Percentiles rank a stretch among this genome's conserved stretches.
These are phyloP conservation scores for Drosophila peninsularis DNA, from an alignment of 2,888 invertebrate species.

Conservation along the genomic window DNA sequence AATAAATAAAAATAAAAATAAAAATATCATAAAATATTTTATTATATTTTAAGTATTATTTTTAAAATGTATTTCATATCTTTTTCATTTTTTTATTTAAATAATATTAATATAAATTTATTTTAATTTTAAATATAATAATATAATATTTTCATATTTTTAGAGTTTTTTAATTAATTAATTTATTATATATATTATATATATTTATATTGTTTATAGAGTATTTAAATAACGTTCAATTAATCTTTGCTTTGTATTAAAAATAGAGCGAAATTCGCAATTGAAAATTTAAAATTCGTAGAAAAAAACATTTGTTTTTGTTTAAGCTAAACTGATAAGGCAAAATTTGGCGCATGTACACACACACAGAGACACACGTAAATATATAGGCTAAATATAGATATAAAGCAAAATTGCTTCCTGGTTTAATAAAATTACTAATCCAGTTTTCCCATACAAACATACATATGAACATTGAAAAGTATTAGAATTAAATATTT, in stretches of 20 bases:
- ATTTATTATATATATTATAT: too few relatives aligned
- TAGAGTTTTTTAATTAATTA: too few relatives aligned
- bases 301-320: constrained; percentile 17
- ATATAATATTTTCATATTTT: too few relatives aligned
- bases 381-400: constrained; percentile 1
- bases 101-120: too few relatives aligned
- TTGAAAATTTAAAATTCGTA: neutral
- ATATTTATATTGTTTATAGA: neutral
- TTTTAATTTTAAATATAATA: too few relatives aligned
- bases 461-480: neutral
- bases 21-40: too few relatives aligned
- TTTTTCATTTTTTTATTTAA: too few relatives aligned
- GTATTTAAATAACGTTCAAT: neutral
- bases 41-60: too few relatives aligned
- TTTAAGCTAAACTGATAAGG: constrained; percentile 16
- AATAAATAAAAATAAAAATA: too few relatives aligned
- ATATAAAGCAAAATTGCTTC: constrained; percentile 1
- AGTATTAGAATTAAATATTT: constrained; percentile 2
- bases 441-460: neutral
- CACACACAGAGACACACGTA: neutral
- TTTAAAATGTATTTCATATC: too few relatives aligned
- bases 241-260: neutral
- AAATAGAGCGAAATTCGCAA: neutral
- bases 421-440: constrained; percentile 5
- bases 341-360: constrained; percentile 3